Evolutionary conservation across 92 coral and sea anemone genomes (phyloP).

Genomic region (Chrysogorgia sp.): DNA sequence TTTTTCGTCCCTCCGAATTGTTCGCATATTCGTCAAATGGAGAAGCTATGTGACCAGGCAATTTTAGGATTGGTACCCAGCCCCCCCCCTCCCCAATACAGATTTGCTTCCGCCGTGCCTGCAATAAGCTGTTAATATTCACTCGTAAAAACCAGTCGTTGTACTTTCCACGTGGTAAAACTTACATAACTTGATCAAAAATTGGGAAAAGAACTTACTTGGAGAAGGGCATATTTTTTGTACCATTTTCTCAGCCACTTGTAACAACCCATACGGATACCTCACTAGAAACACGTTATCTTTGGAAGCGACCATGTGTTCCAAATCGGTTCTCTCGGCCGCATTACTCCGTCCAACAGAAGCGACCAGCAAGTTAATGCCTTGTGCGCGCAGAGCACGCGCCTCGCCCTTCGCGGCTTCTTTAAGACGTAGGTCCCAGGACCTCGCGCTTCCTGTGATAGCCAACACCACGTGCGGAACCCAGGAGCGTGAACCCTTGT

Average conservation of each 20-base stretch:
- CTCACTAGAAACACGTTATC: slow-evolving; percentile 11
- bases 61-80: too few relatives aligned
- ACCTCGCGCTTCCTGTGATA: slow-evolving; percentile 18
- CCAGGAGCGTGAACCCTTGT: slow-evolving; percentile 32
- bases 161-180: neutral
- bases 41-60: too few relatives aligned
- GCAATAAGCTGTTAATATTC: too few relatives aligned
- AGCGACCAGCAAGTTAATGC: slow-evolving; percentile 10
- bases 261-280: neutral
- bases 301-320: slow-evolving; percentile 14
- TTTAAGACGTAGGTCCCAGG: slow-evolving; percentile 7
- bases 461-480: slow-evolving; percentile 29
- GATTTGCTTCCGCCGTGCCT: too few relatives aligned
- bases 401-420: slow-evolving; percentile 5
- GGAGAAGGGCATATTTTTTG: neutral
- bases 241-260: neutral
- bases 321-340: neutral
- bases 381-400: neutral
- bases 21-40: too few relatives aligned
- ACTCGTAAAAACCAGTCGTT: too few relatives aligned
- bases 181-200: neutral
- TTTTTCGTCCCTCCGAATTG: too few relatives aligned
- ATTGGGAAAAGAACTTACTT: neutral
- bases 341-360: neutral
- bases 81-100: too few relatives aligned